These are phyloP conservation scores for Aphis craccivora DNA, from an alignment of 1,140 invertebrate genomes.

Conservation along the genomic window DNA sequence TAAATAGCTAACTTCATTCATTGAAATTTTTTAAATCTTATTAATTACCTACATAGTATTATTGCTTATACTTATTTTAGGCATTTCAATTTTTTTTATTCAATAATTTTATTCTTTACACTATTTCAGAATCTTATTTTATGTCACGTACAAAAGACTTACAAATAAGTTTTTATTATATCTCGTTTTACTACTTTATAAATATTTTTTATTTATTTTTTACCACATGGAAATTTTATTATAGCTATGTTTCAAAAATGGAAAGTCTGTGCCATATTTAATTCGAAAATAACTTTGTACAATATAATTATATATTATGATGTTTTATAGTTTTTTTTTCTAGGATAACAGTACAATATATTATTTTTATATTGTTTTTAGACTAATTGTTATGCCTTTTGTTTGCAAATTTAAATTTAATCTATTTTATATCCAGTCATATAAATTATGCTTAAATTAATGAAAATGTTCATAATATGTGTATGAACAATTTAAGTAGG, in stretches of 20 bases:
- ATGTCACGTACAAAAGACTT: neutral
- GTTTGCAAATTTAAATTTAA: neutral
- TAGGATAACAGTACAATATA: neutral
- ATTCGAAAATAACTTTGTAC: neutral
- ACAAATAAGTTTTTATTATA: constrained; percentile 10
- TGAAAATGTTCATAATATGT: neutral
- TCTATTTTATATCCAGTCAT: neutral
- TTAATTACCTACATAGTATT: neutral
- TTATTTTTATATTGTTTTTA: neutral
- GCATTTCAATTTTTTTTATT: neutral
- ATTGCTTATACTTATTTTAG: neutral
- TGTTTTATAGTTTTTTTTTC: neutral
- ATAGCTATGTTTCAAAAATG: neutral
- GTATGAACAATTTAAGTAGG: neutral
- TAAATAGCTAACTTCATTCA: neutral
- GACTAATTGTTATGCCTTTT: neutral
- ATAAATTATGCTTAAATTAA: neutral
- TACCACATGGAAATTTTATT: constrained; percentile 6
- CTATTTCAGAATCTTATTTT: neutral
- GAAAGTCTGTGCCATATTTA: neutral
- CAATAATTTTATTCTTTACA: neutral
- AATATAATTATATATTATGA: neutral
- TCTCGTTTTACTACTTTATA: constrained; percentile 5
- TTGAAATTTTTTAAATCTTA: neutral
- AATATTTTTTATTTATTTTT: constrained; percentile 6